A percentile compares a stretch with the other conserved stretches of the same genome.
Evolutionary conservation across 2,113 vertebrate genomes (phyloP).

Genomic region (Petrocephalus zakoni): DNA sequence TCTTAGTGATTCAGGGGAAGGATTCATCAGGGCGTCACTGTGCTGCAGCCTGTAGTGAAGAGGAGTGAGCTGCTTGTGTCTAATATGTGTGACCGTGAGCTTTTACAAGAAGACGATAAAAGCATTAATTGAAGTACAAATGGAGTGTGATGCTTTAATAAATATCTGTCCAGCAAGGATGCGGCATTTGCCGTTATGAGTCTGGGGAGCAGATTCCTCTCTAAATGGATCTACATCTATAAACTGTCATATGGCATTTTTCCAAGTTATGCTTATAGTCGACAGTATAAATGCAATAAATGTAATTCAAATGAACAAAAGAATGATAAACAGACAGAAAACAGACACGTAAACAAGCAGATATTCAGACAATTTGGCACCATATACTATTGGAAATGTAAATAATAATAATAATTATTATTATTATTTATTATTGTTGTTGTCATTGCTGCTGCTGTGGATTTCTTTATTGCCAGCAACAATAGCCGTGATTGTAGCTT

Average conservation of each 20-base stretch:
- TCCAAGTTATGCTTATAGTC: not conserved
- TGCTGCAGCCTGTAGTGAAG: not conserved
- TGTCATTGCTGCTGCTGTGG: not conserved
- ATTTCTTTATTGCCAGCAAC: not conserved
- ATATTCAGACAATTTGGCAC: not conserved
- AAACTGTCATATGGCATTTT: not conserved
- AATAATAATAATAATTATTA: not conserved
- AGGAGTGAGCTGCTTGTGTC: not conserved
- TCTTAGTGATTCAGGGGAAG: not conserved
- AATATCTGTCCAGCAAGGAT: not conserved
- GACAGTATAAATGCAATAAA: not conserved
- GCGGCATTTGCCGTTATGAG: not conserved
- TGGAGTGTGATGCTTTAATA: not conserved
- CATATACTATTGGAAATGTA: not conserved
- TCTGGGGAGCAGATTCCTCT: not conserved
- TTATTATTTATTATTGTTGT: not conserved
- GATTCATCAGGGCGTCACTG: not conserved
- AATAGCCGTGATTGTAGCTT: not conserved
- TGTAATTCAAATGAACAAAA: not conserved
- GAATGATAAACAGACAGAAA: not conserved
- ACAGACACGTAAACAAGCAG: not conserved
- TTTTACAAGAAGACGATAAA: not conserved
- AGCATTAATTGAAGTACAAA: constrained; percentile 9
- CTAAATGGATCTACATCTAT: not conserved
- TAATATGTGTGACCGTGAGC: not conserved